Evolutionary conservation across 2,888 invertebrate genomes (phyloP).

Genomic region (Mesorhabditis belari): DNA sequence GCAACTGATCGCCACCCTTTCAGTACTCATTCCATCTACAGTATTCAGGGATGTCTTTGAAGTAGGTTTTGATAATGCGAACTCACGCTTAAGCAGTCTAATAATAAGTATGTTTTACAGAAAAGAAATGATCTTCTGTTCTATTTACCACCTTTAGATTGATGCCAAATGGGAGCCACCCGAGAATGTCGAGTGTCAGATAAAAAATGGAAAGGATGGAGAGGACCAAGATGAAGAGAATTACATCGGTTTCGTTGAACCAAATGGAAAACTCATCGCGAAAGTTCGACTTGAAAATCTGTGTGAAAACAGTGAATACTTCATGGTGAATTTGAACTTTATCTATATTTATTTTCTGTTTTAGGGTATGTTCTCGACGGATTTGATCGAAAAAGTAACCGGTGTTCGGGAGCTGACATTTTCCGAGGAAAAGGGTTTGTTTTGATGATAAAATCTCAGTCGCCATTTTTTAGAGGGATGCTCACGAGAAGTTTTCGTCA

Average conservation of each 20-base stretch:
- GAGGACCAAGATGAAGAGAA: no score
- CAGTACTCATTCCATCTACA: not conserved
- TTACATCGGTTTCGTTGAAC: not conserved
- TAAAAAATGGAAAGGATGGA: no score
- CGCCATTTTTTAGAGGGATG: not conserved
- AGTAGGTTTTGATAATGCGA: no score
- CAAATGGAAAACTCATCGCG: not conserved
- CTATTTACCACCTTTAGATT: no score
- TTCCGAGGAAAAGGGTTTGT: no score
- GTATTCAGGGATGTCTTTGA: not conserved
- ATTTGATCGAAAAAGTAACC: not conserved
- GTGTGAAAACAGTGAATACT: not conserved
- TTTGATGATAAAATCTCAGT: no score
- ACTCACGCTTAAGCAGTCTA: no score
- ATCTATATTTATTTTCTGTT: not conserved
- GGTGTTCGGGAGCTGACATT: not conserved
- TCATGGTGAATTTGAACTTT: not conserved
- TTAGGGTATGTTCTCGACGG: not conserved
- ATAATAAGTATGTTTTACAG: no score
- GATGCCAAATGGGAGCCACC: not conserved
- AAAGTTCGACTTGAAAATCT: not conserved
- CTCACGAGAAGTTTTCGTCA: not conserved
- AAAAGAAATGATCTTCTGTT: no score
- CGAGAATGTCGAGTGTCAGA: no score
- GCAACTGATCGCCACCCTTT: not conserved